Conservation (phyloP, 2,888 invertebrate genomes). For the Orthosia incerta region DNA sequence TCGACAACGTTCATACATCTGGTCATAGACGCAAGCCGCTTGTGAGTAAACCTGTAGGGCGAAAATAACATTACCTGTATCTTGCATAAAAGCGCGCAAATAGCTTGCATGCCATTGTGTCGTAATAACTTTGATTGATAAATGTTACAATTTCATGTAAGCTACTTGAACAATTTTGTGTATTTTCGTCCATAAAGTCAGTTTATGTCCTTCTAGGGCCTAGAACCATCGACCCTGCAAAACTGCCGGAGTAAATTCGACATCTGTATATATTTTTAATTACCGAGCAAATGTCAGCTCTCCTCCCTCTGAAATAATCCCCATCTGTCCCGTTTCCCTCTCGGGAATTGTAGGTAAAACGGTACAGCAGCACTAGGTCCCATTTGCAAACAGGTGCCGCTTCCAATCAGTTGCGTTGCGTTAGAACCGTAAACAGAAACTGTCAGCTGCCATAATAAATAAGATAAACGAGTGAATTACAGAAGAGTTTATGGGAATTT, state of each 20-base stretch:
- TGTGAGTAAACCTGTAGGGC: no score
- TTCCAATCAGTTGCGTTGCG: neutral
- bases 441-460: conserved; percentile 21
- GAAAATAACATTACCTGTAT: no score
- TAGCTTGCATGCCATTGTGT: no score
- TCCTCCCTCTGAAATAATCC: neutral
- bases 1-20: no score
- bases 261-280: neutral
- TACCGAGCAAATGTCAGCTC: neutral
- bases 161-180: no score
- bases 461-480: conserved; percentile 7
- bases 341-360: conserved; percentile 17
- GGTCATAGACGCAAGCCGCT: no score
- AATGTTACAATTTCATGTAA: no score
- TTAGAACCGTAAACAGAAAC: conserved; percentile 5
- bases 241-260: neutral
- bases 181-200: no score
- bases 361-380: conserved; percentile 3
- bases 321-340: neutral
- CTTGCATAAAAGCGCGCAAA: no score
- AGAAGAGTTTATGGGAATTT: conserved; percentile 13
- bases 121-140: no score
- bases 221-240: neutral
- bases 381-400: conserved; percentile 4
- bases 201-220: no score